Base-by-base conservation (phyloP, 2,888 invertebrate species). In the Anorthoa munda region DNA sequence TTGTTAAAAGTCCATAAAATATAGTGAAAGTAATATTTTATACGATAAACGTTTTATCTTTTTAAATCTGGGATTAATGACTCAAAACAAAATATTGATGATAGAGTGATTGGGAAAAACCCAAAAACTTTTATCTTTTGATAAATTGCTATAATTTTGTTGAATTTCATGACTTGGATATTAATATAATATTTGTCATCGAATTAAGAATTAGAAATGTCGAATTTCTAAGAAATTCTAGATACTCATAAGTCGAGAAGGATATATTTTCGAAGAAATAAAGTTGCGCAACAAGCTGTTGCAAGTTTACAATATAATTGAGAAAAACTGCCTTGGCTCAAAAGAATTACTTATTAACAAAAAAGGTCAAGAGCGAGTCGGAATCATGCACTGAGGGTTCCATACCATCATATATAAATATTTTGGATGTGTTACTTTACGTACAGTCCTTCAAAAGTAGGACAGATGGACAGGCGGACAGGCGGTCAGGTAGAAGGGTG, bases 51-150 rank as follows among this genome's bases (percentile, higher is more conserved):
- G 4, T 23, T n/a, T 74, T 61, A 66, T 74, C 50, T 58, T 66
- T 59, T 45, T n/a, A 13, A 66, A 74, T 66, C 66, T 46, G n/a
- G 51, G 58, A 76, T 74, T 58, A 74, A 31, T 45, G 17, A 51
- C 45, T 65, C 5, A 50, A 75, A 59, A 76, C 31, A 23, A 72
- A 74, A 55, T 56, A 74, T 11, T 39, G 31, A 39, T 48, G 60
- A 61, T 48, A 48, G 11, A 55, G 13, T 4, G 26, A 46, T 23
- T 65, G 15, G 50, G 53, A n/a, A 56, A 74, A 74, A 74, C 58
- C 58, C 26, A 45, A 15, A n/a, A 18, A 5, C n/a, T 0, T 0
- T 73, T 56, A 63, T 56, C 56, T 15, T 4, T 56, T 50, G n/a
- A 61, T 39, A 39, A 23, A 15, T 39, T 55, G 31, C 39, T 13